Percentiles rank a stretch among this genome's conserved stretches.
These are phyloP conservation scores for Tetragnatha montana DNA, from an alignment of 2,888 invertebrate genomes.

Conservation along the genomic window DNA sequence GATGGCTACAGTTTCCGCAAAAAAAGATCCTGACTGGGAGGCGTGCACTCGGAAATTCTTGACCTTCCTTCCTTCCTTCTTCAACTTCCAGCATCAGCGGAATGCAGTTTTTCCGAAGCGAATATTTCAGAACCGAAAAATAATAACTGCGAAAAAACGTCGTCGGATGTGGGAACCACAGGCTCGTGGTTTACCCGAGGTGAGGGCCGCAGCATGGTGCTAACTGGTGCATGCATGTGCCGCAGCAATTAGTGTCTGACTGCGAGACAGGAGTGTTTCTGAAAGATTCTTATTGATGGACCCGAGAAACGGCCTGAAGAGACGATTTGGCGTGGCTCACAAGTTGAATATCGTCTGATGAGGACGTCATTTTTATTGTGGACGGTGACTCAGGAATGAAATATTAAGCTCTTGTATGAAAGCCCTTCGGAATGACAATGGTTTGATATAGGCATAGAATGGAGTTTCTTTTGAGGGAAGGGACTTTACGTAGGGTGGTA, in stretches of 20 bases:
- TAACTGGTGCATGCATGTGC: conserved; percentile 58
- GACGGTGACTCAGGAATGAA: too few relatives aligned
- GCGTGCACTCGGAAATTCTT: conserved; percentile 18
- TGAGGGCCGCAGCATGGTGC: conserved; percentile 6
- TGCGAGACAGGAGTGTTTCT: not conserved
- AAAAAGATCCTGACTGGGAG: not conserved
- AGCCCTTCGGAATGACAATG: too few relatives aligned
- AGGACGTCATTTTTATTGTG: too few relatives aligned
- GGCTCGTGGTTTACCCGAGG: not conserved
- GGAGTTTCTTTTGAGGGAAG: too few relatives aligned
- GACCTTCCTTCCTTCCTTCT: not conserved
- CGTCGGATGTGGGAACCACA: too few relatives aligned
- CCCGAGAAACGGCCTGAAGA: not conserved
- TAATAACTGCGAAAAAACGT: not conserved
- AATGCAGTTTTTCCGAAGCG: conserved; percentile 17
- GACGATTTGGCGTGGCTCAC: not conserved
- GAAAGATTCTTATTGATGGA: too few relatives aligned
- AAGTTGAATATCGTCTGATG: too few relatives aligned
- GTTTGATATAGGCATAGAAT: too few relatives aligned
- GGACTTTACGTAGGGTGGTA: too few relatives aligned
- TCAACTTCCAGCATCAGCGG: not conserved
- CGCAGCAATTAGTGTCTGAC: not conserved
- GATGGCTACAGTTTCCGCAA: not conserved
- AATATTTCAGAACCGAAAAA: not conserved
- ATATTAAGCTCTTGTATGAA: too few relatives aligned